Evolutionary conservation across 2,888 invertebrate species (phyloP), one percentile per base, ranked within the genome.

Genomic region (Hydraecia micacea): DNA sequence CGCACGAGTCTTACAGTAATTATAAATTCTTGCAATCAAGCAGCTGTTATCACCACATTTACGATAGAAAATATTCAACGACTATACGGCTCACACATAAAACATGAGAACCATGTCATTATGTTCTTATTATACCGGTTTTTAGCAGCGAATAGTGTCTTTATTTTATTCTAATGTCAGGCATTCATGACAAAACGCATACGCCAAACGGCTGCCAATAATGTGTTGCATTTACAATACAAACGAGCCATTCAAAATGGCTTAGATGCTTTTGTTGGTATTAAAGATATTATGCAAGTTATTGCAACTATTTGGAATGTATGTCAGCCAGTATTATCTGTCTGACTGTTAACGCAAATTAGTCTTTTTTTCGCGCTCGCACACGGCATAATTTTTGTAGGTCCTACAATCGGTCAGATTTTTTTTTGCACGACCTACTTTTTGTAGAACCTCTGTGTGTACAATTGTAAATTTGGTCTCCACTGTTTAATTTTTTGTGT

Each of bases 211-310:
- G 66, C 79, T 79, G 78, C 80, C 77, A 77, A 79, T 86, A 79
- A 79, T 78, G 74, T 77, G 73, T 86, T 86, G 86, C 78, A 67
- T 86, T 77, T 81, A 71, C 65, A 76, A 73, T 73, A 80, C 55
- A 71, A 66, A 25, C 67, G 49, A 66, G 52, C 71, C 71, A 75
- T 76, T 83, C 62, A 67, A 66, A 39, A 55, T 62, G 25, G 46
- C 28, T 65, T 15, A 21, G 65, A 86, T 76, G 62, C 74, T 79
- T 82, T 72, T 83, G 79, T 79, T 75, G 46, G n/a, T 55, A 76
- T 86, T 67, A 11, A 71, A 52, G 21, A 68, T 72, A 73, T 86
- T 83, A 77, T 84, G 70, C 73, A 67, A 73, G 66, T 70, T 66
- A 86, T 70, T 75, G 73, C 73, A 71, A 62, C 65, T 66, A 80